Percentiles rank a stretch among this genome's conserved stretches.
Conservation (phyloP, 2,797 vertebrate genomes). For the Bucorvus abyssinicus region DNA sequence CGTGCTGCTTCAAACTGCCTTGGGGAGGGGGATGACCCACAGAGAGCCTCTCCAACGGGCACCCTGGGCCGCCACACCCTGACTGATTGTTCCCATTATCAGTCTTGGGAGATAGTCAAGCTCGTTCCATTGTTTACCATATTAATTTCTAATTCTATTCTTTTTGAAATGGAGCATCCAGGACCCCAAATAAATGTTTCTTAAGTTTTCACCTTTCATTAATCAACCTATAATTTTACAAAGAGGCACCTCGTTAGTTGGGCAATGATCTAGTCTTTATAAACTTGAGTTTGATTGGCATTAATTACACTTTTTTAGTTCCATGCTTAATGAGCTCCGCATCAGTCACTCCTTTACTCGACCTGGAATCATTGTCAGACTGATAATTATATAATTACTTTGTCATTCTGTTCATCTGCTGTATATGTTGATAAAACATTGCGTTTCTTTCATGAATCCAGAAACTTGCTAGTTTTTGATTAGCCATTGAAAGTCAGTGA, state of each 20-base stretch:
- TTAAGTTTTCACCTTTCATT: neutral
- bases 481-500: neutral
- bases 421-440: neutral
- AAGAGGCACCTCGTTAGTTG: neutral
- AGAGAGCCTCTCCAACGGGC: neutral
- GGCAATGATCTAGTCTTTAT: neutral
- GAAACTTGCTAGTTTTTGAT: neutral
- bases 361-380: neutral
- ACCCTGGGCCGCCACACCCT: neutral
- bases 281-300: neutral
- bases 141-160: neutral
- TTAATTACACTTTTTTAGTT: constrained; percentile 4
- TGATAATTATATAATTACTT: neutral
- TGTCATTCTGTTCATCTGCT: neutral
- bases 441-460: neutral
- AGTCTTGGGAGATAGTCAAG: neutral
- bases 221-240: neutral
- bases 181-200: neutral
- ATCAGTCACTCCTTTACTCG: neutral
- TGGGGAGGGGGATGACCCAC: neutral
- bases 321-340: constrained; percentile 15
- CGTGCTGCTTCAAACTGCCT: neutral
- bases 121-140: rapidly evolving
- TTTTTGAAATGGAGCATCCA: neutral
- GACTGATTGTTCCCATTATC: rapidly evolving